Conservation (phyloP, 2,888 invertebrate genomes). For the Cephalotes varians region DNA sequence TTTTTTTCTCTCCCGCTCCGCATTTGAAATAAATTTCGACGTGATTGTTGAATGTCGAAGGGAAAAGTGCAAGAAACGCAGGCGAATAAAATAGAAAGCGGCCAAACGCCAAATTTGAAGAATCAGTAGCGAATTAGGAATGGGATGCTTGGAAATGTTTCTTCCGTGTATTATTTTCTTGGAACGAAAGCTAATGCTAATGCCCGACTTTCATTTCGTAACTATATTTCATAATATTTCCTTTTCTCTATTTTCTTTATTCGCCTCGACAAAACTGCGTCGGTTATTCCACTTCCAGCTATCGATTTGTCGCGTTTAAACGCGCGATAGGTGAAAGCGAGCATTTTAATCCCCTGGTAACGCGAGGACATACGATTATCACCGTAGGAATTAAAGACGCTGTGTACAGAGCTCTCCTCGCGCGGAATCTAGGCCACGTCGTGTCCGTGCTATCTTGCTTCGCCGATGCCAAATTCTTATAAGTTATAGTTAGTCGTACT, state of each 20-base stretch:
- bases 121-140: not conserved
- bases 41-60: not conserved
- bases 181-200: not conserved
- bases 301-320: conserved; percentile 28
- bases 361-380: conserved; percentile 33
- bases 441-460: conserved; percentile 21
- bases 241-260: not conserved
- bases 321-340: conserved; percentile 45
- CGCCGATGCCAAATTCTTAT: conserved; percentile 47
- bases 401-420: not conserved
- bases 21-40: not conserved
- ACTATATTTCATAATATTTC: not conserved
- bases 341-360: conserved; percentile 20
- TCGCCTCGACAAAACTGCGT: not conserved
- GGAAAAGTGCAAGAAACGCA: not conserved
- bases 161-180: not conserved
- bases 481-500: conserved; percentile 50
- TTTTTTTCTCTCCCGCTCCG: not conserved
- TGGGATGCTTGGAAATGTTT: not conserved
- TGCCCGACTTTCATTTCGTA: not conserved
- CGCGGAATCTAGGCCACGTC: conserved; percentile 41
- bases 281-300: not conserved
- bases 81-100: not conserved
- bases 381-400: conserved; percentile 9
- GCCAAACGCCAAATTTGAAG: not conserved